These are phyloP conservation scores for Pantala flavescens DNA, from an alignment of 1,140 invertebrate species.

Conservation along the genomic window DNA sequence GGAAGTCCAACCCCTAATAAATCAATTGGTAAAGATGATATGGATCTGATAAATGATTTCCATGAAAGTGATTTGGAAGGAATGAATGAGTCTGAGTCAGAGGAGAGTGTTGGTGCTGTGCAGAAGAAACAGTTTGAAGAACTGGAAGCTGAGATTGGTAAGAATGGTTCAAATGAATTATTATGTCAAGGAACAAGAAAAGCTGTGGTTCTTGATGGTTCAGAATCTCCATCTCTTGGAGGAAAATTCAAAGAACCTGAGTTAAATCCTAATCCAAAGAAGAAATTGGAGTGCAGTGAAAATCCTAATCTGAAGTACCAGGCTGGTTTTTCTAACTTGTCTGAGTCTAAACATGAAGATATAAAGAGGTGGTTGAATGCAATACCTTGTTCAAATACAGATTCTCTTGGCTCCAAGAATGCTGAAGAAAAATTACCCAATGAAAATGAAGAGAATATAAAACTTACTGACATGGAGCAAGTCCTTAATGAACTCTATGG, in stretches of 20 bases:
- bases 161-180: not conserved
- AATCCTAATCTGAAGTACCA: not conserved
- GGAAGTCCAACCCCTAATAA: too few relatives aligned
- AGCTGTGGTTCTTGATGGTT: not conserved
- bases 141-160: too few relatives aligned
- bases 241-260: not conserved
- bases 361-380: constrained; percentile 6
- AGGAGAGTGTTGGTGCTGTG: too few relatives aligned
- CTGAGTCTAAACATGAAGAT: not conserved
- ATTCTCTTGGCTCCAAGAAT: not conserved
- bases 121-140: too few relatives aligned
- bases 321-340: not conserved
- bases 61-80: too few relatives aligned
- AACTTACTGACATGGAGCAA: not conserved
- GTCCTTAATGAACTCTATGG: not conserved
- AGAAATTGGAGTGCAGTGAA: not conserved
- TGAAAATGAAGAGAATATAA: not conserved
- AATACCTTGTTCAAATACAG: not conserved
- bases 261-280: not conserved
- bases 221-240: not conserved
- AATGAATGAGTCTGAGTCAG: too few relatives aligned
- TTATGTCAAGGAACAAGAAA: not conserved
- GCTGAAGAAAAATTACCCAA: not conserved
- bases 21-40: too few relatives aligned
- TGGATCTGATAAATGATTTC: too few relatives aligned